Base-by-base conservation (phyloP, 2,797 vertebrate genomes). In the Chaetophractus vellerosus region DNA sequence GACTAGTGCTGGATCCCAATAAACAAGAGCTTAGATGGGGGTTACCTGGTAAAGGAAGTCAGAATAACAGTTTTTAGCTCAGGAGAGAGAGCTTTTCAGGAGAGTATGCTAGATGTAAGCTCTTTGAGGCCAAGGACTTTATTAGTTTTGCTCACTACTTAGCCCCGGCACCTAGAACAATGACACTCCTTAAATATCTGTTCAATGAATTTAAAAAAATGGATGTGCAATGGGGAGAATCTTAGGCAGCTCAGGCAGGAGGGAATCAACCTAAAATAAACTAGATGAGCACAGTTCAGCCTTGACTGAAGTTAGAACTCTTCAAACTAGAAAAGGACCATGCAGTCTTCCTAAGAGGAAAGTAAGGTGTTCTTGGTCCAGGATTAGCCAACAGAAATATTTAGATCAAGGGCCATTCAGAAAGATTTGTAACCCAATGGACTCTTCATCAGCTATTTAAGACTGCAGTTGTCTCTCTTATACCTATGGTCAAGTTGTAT, bases 341-440 rank as follows among this genome's bases (percentile, higher is more conserved):
- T 14, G 7, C 1, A 41, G 3, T 75, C 61, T 92, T 88, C 6
- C 9, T 55, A 8, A 57, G 31, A 91, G 63, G 5, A 74, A 79
- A 79, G 68, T 8, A 95, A 66, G 68, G 36, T 24, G 14, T 26
- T 68, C 94, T 84, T 31, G 78, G 52, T 78, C 16, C 26, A 63
- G 9, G 16, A 28, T 63, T 63, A 83, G 14, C 26, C 82, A 33
- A 12, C 3, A 69, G 50, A 91, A 79, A 50, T 69, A 82, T 41
- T 88, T 61, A 91, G 66, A 90, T 28, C 75, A 83, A 84, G 28
- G 68, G 28, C 45, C 45, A 50, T 15, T 68, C 74, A 84, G 63
- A 71, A 95, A 94, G 50, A 52, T 4, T 50, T 59, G n/a, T 57
- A 64, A 69, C 31, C 14, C 33, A 59, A 0, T 61, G 15, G n/a